Conservation (phyloP, 2,797 vertebrate species). For the Ficedula albicollis region DNA sequence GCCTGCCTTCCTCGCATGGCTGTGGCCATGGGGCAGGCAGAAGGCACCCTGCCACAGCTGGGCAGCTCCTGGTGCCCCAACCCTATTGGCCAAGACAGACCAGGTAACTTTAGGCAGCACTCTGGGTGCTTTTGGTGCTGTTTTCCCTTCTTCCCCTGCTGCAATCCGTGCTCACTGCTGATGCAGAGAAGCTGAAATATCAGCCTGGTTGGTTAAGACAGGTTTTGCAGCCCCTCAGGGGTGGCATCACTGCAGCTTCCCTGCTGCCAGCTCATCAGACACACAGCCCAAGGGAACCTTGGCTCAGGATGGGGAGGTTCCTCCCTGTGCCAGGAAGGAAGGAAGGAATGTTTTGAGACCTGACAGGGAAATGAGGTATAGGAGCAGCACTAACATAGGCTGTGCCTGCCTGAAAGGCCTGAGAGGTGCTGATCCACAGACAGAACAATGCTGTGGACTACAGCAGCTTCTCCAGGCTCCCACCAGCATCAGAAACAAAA, state of each 20-base stretch:
- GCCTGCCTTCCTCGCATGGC: background rate
- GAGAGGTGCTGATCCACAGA: background rate
- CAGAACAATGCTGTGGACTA: background rate
- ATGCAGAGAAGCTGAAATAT: background rate
- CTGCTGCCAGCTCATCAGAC: background rate
- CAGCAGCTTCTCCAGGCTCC: background rate
- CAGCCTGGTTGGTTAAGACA: background rate
- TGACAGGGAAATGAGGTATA: background rate
- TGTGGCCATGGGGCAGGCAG: background rate
- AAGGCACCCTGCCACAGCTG: background rate
- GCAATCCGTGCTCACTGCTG: background rate
- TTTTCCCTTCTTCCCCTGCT: background rate
- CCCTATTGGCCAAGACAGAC: background rate
- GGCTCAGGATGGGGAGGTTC: background rate
- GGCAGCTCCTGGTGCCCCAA: background rate
- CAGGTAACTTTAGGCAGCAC: background rate
- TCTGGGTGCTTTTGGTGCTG: background rate
- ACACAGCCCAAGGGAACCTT: background rate
- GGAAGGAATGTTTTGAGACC: background rate
- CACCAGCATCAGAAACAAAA: background rate
- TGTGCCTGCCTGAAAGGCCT: background rate
- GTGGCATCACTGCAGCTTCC: background rate
- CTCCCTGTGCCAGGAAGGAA: background rate
- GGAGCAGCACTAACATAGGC: background rate
- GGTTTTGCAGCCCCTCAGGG: background rate